phyloP scores from a whole-genome alignment of 2,888 invertebrate genomes.

The Octodonta nipae region DNA sequence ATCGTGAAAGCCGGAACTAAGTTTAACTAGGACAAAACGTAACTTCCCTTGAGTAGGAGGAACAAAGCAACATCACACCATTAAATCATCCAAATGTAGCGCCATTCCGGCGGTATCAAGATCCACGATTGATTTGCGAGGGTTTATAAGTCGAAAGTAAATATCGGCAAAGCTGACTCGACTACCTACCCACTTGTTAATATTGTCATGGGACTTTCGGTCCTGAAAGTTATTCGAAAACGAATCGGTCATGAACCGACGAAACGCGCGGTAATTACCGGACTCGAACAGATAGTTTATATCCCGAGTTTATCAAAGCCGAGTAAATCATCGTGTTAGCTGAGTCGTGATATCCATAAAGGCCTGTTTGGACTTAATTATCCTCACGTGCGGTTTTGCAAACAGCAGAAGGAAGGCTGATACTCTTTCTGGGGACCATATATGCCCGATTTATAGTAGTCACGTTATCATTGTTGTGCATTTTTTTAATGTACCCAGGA shows the following conservation, averaged over 20 bases:
- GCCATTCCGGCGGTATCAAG: no score
- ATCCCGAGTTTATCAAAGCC: conserved; percentile 32
- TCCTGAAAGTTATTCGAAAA: no score
- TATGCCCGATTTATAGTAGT: conserved; percentile 28
- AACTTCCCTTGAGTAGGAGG: no score
- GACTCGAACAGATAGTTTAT: conserved; percentile 28
- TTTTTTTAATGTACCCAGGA: conserved; percentile 17
- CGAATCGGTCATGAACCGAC: background rate
- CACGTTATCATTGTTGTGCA: conserved; percentile 29
- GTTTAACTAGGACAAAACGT: no score
- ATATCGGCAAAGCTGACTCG: no score
- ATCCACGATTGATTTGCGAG: no score
- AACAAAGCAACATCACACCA: no score
- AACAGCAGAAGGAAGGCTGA: conserved; percentile 21
- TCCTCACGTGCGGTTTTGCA: conserved; percentile 33
- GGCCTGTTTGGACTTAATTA: conserved; percentile 34
- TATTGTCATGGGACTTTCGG: no score
- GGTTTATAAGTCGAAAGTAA: no score
- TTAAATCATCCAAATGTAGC: no score
- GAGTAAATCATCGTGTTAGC: conserved; percentile 32
- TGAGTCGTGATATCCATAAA: conserved; percentile 34
- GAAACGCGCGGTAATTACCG: conserved; percentile 2
- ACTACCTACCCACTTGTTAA: no score
- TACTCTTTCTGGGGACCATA: conserved; percentile 25
- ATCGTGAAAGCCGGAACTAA: no score